Conservation (phyloP, 2,888 invertebrate species). For the Chymomyza fuscimana region DNA sequence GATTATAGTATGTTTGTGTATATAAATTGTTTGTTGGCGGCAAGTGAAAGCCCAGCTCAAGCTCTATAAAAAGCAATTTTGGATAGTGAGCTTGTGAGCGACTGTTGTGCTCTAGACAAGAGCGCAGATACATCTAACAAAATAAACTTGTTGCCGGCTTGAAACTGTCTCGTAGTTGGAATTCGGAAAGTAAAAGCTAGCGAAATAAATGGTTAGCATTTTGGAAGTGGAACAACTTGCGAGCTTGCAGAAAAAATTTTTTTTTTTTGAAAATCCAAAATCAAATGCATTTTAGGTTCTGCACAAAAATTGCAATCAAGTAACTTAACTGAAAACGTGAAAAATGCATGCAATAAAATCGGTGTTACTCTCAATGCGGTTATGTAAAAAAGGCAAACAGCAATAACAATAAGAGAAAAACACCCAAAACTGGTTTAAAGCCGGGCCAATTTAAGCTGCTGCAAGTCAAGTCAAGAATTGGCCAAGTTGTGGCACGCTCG, state of each 20-base stretch:
- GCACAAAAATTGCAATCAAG: background rate
- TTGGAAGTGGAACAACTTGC: background rate
- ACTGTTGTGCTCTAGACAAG: background rate
- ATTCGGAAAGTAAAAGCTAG: conserved; percentile 31
- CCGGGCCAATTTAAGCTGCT: conserved; percentile 27
- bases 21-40: background rate
- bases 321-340: conserved; percentile 2
- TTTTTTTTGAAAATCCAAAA: background rate
- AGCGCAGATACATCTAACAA: conserved; percentile 6
- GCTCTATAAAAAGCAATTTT: conserved; percentile 24
- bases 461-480: conserved; percentile 47
- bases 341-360: conserved; percentile 4
- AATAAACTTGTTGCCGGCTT: conserved; percentile 36
- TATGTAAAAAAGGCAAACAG: conserved; percentile 14
- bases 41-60: conserved; percentile 52
- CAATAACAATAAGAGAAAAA: conserved; percentile 9
- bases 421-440: conserved; percentile 60
- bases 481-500: conserved; percentile 51
- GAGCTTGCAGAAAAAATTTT: background rate
- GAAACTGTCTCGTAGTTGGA: conserved; percentile 17
- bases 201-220: background rate
- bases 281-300: conserved; percentile 3
- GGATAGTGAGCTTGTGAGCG: conserved; percentile 2
- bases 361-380: background rate
- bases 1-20: background rate